Conservation (phyloP, 64 coral and sea anemone genomes). For the Cladopsammia gracilis region DNA sequence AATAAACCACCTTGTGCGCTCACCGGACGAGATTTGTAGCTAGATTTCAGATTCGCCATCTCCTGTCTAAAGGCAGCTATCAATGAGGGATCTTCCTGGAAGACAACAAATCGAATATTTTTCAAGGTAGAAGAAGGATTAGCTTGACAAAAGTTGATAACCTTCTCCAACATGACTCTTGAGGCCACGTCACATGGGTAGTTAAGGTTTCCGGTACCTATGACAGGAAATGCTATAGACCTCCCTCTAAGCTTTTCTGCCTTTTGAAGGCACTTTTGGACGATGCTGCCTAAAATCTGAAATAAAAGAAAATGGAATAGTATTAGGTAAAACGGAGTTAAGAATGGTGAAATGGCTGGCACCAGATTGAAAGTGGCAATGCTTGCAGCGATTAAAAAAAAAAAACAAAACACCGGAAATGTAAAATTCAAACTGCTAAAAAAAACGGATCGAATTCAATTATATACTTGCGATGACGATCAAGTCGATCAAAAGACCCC, state of each 20-base stretch:
- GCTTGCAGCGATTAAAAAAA: too few species aligned
- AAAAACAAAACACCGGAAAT: too few species aligned
- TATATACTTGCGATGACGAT: too few species aligned
- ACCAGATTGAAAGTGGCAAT: too few species aligned
- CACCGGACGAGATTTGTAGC: neutral
- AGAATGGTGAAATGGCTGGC: neutral
- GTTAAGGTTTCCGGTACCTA: slow-evolving; percentile 66
- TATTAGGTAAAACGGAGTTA: neutral
- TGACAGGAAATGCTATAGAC: slow-evolving; percentile 84
- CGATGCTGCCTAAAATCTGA: slow-evolving; percentile 48
- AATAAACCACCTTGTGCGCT: neutral
- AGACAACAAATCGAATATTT: slow-evolving; percentile 75
- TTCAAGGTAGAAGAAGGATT: neutral
- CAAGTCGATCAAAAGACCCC: too few species aligned
- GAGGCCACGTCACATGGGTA: slow-evolving; percentile 52
- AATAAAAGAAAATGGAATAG: neutral
- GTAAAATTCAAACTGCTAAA: too few species aligned
- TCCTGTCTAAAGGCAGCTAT: slow-evolving; percentile 61
- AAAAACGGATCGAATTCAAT: too few species aligned
- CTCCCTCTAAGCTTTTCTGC: slow-evolving; percentile 7
- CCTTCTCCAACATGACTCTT: slow-evolving; percentile 60
- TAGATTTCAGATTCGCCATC: slow-evolving; percentile 14
- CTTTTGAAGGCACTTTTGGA: slow-evolving; percentile 64
- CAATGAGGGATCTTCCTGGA: slow-evolving; percentile 43
- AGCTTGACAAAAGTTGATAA: slow-evolving; percentile 21